phyloP scores from a whole-genome alignment of 2,888 invertebrate genomes.

The Nymphalis polychloros region DNA sequence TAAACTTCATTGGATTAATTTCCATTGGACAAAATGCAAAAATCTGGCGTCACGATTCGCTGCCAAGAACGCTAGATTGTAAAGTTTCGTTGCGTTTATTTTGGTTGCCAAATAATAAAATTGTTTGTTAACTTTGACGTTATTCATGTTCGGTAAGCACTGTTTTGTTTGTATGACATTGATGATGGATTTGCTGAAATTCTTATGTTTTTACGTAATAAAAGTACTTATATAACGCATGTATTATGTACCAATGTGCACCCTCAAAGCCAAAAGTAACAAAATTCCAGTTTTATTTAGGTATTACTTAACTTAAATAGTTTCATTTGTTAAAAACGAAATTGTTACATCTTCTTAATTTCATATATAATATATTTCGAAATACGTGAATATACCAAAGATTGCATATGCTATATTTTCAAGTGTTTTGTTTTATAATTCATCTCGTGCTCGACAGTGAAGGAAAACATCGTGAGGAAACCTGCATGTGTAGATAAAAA shows the following conservation, averaged over 20 bases:
- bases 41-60: constrained; percentile 32
- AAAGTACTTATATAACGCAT: background rate
- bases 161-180: background rate
- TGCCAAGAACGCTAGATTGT: constrained; percentile 68
- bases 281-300: no score
- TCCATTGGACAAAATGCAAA: constrained; percentile 39
- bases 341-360: background rate
- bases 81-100: constrained; percentile 48
- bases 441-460: no score
- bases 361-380: no score
- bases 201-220: background rate
- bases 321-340: background rate
- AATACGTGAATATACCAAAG: no score
- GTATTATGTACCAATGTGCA: background rate
- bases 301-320: no score
- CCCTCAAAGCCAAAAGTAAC: background rate
- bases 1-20: constrained; percentile 10
- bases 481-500: no score
- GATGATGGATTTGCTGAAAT: background rate
- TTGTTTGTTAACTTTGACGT: constrained; percentile 19
- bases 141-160: background rate
- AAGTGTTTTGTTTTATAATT: no score
- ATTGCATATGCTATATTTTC: no score
- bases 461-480: no score
- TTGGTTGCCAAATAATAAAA: constrained; percentile 41